These are phyloP conservation scores for Liposcelis brunnea DNA, from an alignment of 2,888 invertebrate genomes.

Conservation along the genomic window DNA sequence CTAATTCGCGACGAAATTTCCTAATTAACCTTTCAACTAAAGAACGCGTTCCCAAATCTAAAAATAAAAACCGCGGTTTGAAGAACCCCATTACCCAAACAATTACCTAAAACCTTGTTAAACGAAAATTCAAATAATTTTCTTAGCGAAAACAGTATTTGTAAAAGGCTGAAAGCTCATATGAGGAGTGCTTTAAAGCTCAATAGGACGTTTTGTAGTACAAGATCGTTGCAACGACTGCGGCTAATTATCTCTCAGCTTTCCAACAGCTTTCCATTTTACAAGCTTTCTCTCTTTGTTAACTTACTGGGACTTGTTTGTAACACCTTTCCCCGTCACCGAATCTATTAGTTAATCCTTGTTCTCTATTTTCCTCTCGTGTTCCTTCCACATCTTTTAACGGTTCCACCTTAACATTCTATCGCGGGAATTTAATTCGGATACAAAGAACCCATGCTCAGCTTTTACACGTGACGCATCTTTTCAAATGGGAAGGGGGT, in stretches of 20 bases:
- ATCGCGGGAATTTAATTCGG: too few species aligned
- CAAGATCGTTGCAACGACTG: conserved; percentile 4
- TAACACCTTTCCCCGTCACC: not conserved
- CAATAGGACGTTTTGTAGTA: conserved; percentile 5
- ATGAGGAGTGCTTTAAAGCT: conserved; percentile 7
- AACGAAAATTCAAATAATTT: too few species aligned
- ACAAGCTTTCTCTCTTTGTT: not conserved
- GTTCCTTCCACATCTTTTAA: not conserved
- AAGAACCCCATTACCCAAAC: too few species aligned
- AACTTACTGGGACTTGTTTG: not conserved
- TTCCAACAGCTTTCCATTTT: not conserved
- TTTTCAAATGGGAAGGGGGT: not conserved
- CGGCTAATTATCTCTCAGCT: not conserved
- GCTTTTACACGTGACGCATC: too few species aligned
- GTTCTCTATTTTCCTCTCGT: too few species aligned
- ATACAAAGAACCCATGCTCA: too few species aligned
- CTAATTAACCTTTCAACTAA: too few species aligned
- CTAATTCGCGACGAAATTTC: too few species aligned
- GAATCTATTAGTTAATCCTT: not conserved
- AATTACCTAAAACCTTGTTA: too few species aligned
- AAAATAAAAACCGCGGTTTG: too few species aligned
- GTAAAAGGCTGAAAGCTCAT: conserved; percentile 4
- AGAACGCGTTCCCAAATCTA: too few species aligned
- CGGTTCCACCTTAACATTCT: not conserved
- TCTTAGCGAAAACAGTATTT: too few species aligned